Evolutionary conservation across 2,113 vertebrate genomes (phyloP).

Genomic region (Lontra canadensis): DNA sequence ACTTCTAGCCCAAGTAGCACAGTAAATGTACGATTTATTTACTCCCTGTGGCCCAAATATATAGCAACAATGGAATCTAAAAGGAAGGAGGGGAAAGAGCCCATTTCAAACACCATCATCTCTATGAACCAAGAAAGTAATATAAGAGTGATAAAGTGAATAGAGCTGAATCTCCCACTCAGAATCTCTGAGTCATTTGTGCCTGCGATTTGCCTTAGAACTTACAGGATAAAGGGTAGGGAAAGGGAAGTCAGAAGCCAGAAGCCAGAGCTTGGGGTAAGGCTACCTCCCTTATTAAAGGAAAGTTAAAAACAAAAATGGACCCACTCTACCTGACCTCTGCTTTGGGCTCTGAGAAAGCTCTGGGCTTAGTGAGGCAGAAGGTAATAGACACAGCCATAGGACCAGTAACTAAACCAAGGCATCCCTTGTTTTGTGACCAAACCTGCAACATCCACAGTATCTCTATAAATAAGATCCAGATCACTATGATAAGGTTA

Average conservation of each 20-base stretch:
- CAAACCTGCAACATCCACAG: background rate
- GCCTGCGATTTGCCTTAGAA: background rate
- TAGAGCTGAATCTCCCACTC: background rate
- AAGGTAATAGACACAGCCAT: background rate
- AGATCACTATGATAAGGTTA: background rate
- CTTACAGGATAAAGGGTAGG: background rate
- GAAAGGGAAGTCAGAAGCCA: background rate
- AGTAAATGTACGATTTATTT: background rate
- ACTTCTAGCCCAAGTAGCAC: background rate
- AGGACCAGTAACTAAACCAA: background rate
- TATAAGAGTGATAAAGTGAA: background rate
- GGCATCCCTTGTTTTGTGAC: background rate
- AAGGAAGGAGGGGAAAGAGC: background rate
- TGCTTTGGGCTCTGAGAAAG: background rate
- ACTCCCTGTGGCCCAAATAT: background rate
- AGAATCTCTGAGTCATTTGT: background rate
- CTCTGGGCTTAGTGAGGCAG: background rate
- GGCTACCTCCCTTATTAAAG: background rate
- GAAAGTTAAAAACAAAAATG: background rate
- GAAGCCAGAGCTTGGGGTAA: background rate
- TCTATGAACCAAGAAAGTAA: background rate
- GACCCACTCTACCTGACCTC: background rate
- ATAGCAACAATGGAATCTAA: background rate
- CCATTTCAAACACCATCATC: background rate
- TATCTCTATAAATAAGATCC: background rate